phyloP scores from a whole-genome alignment of 2,797 vertebrate species.

The Danio choprae region DNA sequence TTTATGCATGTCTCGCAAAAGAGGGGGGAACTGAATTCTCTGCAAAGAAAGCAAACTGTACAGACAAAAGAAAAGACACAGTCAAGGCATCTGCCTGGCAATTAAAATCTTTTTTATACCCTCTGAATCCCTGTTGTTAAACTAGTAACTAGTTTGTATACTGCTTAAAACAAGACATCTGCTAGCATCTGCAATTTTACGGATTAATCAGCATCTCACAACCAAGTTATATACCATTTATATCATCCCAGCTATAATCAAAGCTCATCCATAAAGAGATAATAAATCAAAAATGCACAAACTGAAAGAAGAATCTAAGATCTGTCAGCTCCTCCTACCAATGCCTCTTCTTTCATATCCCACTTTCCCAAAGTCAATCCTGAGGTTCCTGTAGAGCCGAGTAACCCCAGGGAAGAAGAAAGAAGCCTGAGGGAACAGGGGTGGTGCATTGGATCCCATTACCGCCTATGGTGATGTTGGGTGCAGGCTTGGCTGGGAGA shows the following conservation, averaged over 20 bases:
- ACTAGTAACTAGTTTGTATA: slow-evolving; percentile 30
- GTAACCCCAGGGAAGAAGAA: slow-evolving; percentile 51
- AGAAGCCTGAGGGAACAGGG: slow-evolving; percentile 56
- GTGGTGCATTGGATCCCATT: slow-evolving; percentile 58
- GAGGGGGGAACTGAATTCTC: slow-evolving; percentile 63
- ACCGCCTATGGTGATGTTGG: slow-evolving; percentile 57
- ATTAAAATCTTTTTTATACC: slow-evolving; percentile 46
- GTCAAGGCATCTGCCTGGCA: slow-evolving; percentile 54
- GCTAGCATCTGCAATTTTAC: not conserved
- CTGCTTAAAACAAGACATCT: not conserved
- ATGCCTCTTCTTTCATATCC: slow-evolving; percentile 55
- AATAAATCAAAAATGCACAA: not conserved
- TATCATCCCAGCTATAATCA: slow-evolving; percentile 65
- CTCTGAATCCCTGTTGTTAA: slow-evolving; percentile 31
- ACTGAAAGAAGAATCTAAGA: slow-evolving; percentile 64
- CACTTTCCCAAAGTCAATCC: slow-evolving; percentile 66
- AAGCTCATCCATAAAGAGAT: not conserved
- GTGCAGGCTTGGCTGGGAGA: slow-evolving; percentile 66
- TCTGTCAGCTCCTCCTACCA: slow-evolving; percentile 59
- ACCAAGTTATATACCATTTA: slow-evolving; percentile 37
- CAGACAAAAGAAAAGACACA: slow-evolving; percentile 50
- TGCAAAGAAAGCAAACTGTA: slow-evolving; percentile 37
- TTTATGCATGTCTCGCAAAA: slow-evolving; percentile 61
- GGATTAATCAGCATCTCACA: not conserved
- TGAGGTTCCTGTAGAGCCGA: slow-evolving; percentile 51